phyloP scores from a whole-genome alignment of 2,888 invertebrate genomes.

The Mesorhabditis belari region DNA sequence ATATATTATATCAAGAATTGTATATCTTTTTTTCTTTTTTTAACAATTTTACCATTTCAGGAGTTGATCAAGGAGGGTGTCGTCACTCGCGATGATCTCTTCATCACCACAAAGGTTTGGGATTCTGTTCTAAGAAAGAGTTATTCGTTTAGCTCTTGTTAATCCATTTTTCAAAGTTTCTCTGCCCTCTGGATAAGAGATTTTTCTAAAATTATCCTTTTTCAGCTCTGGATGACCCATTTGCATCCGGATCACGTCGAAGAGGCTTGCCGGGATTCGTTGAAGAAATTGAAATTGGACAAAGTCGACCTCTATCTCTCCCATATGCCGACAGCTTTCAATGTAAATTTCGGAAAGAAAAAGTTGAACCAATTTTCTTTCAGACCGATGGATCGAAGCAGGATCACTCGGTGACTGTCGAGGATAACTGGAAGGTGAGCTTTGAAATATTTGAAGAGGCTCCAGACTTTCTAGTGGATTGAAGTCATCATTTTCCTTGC shows the following conservation, averaged over 20 bases:
- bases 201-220: neutral
- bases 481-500: no score
- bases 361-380: neutral
- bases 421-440: conserved; percentile 37
- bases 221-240: conserved; percentile 17
- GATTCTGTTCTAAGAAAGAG: neutral
- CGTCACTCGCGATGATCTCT: conserved; percentile 71
- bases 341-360: conserved; percentile 5
- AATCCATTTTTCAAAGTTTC: neutral
- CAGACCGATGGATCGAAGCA: neutral
- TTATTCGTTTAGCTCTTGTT: neutral
- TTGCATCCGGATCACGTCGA: conserved; percentile 16
- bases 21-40: neutral
- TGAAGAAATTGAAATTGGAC: conserved; percentile 67
- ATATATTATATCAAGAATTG: neutral
- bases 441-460: neutral
- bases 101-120: conserved; percentile 73
- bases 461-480: no score
- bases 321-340: conserved; percentile 67
- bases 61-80: conserved; percentile 66
- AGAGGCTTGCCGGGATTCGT: conserved; percentile 23
- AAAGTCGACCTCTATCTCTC: conserved; percentile 78
- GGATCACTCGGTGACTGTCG: conserved; percentile 24
- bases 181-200: neutral
- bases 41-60: neutral